Evolutionary conservation across 2,888 invertebrate genomes (phyloP).

Genomic region (Eupithecia subfuscata): DNA sequence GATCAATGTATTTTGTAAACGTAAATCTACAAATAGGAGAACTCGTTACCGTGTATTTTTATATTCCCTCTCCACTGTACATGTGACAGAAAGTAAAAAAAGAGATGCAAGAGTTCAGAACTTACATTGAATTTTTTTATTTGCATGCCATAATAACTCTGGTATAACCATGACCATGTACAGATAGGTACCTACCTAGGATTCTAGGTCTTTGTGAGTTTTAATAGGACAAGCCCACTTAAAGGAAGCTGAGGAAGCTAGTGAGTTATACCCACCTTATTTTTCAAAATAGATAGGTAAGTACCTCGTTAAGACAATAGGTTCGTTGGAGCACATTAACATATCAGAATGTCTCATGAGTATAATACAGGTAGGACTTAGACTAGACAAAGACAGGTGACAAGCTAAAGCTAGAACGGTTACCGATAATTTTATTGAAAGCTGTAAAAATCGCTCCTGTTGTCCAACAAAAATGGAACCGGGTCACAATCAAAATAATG

Average conservation of each 20-base stretch:
- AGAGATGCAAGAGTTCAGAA: neutral
- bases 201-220: neutral
- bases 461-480: neutral
- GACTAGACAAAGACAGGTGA: neutral
- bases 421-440: neutral
- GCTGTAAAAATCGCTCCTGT: neutral
- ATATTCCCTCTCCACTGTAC: neutral
- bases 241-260: neutral
- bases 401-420: neutral
- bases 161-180: neutral
- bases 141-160: no score
- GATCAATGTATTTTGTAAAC: neutral
- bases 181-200: neutral
- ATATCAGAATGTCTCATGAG: no score
- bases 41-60: neutral
- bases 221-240: neutral
- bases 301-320: neutral
- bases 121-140: neutral
- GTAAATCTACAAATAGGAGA: neutral
- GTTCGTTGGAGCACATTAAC: neutral
- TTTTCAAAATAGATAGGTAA: neutral
- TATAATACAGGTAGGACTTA: neutral
- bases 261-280: neutral
- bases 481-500: neutral
- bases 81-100: neutral